Percentiles rank a stretch among this genome's conserved stretches.
phyloP scores from a whole-genome alignment of 2,113 vertebrate species.

The western clawed frog (Xenopus tropicalis) region UCB_Xtro_10.0 CM004444.2:166601001-166601500 shows the following conservation, averaged over 20 bases:
- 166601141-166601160: constrained; percentile 49
- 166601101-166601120: constrained; percentile 44
- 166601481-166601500: too few relatives aligned
- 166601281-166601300: constrained; percentile 28
- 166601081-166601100: constrained; percentile 46
- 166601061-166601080: constrained; percentile 52
- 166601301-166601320: constrained; percentile 34
- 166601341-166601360: neutral
- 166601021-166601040: constrained; percentile 37
- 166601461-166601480: too few relatives aligned
- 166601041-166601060: constrained; percentile 47
- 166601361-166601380: accelerated
- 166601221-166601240: constrained; percentile 43
- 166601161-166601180: constrained; percentile 52
- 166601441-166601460: too few relatives aligned
- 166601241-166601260: constrained; percentile 42
- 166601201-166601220: constrained; percentile 45
- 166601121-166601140: constrained; percentile 28
- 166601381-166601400: neutral
- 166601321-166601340: constrained; percentile 43
- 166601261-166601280: constrained; percentile 48
- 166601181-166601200: constrained; percentile 47
- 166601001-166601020: constrained; percentile 43
- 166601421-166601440: constrained; percentile 9
- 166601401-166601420: neutral